Base-by-base conservation (phyloP, 2,797 vertebrate genomes). In the Hozukius guyotensis region DNA sequence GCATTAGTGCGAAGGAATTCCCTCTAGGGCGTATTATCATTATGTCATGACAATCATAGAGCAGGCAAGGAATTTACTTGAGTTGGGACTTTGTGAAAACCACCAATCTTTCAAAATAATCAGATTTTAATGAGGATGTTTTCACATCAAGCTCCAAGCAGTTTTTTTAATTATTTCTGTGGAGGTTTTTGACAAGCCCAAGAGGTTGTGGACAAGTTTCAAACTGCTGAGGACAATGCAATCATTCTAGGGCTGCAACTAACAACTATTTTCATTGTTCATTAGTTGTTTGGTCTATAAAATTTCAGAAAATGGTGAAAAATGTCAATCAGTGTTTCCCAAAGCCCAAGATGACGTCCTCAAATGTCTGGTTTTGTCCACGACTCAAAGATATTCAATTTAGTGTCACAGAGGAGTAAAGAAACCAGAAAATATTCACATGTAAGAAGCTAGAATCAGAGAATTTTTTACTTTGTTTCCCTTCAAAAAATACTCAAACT, bases 1-100 rank as follows among this genome's bases (percentile, higher is more conserved):
- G 38, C 57, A 38, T 72, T 25, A 52, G 27, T 70, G 42, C 7
- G 7, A 76, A 67, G 77, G 81, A 78, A 76, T 86, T 79, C 59
- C 67, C 73, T 82, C 27, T 34, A 56, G 46, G 70, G 71, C 78
- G 57, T 69, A 4, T 55, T 46, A 52, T 72, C 55, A 57, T 77
- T 49, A 74, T 79, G 82, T 71, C 71, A 52, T 8, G 29, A 3
- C 53, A 34, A 34, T 68, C 49, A 14, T 24, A 42, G 6, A 53
- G 36, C 11, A 57, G 24, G 59, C 59, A 46, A 24, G 55, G 27
- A 68, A 64, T 69, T 53, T 27, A 64, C 10, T 24, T 66, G 7
- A 62, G 25, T 4, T 61, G 1, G 5, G 34, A 16, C 24, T 55
- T 69, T 29, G 8, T 31, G 25, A 57, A 55, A 53, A 65, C 29